phyloP scores from a whole-genome alignment of 1,140 invertebrate species.

The Ganaspis sp. region DNA sequence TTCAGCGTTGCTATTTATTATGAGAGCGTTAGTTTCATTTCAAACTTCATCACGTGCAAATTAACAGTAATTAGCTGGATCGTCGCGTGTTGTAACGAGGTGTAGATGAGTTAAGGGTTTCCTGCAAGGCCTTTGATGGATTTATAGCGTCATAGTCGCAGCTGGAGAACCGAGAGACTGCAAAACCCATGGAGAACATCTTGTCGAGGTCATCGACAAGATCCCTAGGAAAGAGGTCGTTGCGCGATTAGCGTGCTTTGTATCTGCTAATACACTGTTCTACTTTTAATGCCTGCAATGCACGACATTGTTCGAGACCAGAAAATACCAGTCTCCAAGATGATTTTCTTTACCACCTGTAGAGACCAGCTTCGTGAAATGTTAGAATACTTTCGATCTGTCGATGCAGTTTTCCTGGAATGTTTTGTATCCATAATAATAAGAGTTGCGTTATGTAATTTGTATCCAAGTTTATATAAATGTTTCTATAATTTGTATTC shows the following conservation, averaged over 20 bases:
- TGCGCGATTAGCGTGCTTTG: constrained; percentile 61
- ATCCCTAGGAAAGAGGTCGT: constrained; percentile 58
- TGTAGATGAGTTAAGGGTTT: constrained; percentile 44
- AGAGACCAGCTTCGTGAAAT: not conserved
- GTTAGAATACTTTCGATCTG: not conserved
- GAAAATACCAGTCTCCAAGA: not conserved
- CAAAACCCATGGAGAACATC: constrained; percentile 52
- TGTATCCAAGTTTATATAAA: too few species aligned
- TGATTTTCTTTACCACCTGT: not conserved
- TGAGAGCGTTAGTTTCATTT: not conserved
- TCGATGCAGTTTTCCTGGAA: constrained; percentile 40
- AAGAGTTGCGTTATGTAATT: too few species aligned
- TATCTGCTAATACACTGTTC: constrained; percentile 60
- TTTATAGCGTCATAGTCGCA: constrained; percentile 55
- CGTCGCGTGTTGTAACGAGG: constrained; percentile 26
- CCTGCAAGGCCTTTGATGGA: constrained; percentile 44
- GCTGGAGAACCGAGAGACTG: constrained; percentile 39
- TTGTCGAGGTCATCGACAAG: constrained; percentile 57
- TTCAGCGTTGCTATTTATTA: not conserved
- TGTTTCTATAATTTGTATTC: too few species aligned
- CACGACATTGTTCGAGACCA: constrained; percentile 48
- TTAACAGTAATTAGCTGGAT: constrained; percentile 40
- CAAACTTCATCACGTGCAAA: constrained; percentile 23
- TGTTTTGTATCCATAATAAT: too few species aligned
- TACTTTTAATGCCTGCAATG: constrained; percentile 58